phyloP scores from a whole-genome alignment of 2,113 vertebrate species.

The Xyrauchen texanus region DNA sequence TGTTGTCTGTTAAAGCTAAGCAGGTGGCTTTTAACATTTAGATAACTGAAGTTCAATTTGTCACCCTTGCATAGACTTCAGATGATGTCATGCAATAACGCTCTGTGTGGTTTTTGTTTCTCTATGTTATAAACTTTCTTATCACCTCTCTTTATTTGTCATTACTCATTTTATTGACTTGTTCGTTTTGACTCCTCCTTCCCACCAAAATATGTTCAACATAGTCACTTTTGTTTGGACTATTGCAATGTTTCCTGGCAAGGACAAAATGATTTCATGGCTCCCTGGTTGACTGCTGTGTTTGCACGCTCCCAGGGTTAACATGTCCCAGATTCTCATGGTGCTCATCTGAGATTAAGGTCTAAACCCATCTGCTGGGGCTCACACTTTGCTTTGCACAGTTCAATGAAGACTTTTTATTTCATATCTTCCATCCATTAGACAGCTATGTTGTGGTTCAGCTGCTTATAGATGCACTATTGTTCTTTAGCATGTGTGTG shows the following conservation, averaged over 20 bases:
- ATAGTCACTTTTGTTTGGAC: constrained; percentile 56
- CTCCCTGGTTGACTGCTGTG: constrained; percentile 68
- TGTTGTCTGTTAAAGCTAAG: constrained; percentile 45
- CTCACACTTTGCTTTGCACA: constrained; percentile 64
- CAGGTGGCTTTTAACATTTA: constrained; percentile 23
- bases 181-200: constrained; percentile 14
- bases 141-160: constrained; percentile 50
- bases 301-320: constrained; percentile 44
- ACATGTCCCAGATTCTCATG: constrained; percentile 66
- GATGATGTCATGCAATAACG: constrained; percentile 48
- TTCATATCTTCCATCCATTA: too few species aligned
- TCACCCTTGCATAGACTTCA: constrained; percentile 24
- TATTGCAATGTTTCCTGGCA: constrained; percentile 63
- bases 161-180: constrained; percentile 52
- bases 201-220: constrained; percentile 8
- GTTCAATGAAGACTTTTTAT: constrained; percentile 33
- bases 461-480: constrained; percentile 28
- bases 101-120: constrained; percentile 10
- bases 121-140: constrained; percentile 47
- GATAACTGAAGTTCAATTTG: constrained; percentile 38
- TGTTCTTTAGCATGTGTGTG: constrained; percentile 7
- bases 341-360: constrained; percentile 71
- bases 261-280: constrained; percentile 71
- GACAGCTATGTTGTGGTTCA: too few species aligned
- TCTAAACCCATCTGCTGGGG: constrained; percentile 55